These are phyloP conservation scores for Mimumesa dahlbomi DNA, from an alignment of 2,888 invertebrate genomes.

Conservation along the genomic window DNA sequence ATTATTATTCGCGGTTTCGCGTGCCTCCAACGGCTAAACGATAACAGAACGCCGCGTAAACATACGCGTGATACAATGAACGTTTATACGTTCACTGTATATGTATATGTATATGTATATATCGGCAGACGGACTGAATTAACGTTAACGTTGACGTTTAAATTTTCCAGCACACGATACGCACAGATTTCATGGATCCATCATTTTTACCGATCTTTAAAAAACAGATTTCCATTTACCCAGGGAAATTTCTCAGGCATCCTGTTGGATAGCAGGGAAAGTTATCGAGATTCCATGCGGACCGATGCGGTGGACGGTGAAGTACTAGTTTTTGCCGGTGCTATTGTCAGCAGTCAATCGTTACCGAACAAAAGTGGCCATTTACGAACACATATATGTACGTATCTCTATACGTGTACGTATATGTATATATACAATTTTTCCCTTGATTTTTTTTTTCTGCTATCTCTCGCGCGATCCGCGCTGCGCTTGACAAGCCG, in stretches of 20 bases:
- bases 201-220: too few species aligned
- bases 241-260: too few species aligned
- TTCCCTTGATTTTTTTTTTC: too few species aligned
- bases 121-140: background rate
- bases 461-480: slow-evolving; percentile 2
- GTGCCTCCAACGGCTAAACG: slow-evolving; percentile 23
- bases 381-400: slow-evolving; percentile 9
- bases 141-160: background rate
- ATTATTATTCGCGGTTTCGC: slow-evolving; percentile 40
- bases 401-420: background rate
- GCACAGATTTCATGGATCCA: too few species aligned
- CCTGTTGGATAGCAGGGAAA: too few species aligned
- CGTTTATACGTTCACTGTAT: too few species aligned
- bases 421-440: background rate
- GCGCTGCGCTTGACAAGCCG: slow-evolving; percentile 36
- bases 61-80: slow-evolving; percentile 4
- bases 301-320: too few species aligned
- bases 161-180: too few species aligned
- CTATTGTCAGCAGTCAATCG: background rate
- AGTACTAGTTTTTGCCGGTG: too few species aligned
- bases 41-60: slow-evolving; percentile 25
- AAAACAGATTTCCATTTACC: too few species aligned
- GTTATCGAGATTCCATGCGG: too few species aligned
- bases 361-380: slow-evolving; percentile 23
- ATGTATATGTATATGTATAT: too few species aligned